These are phyloP conservation scores for Octopus sinensis DNA, from an alignment of 1,140 invertebrate genomes.

Conservation along the genomic window DNA sequence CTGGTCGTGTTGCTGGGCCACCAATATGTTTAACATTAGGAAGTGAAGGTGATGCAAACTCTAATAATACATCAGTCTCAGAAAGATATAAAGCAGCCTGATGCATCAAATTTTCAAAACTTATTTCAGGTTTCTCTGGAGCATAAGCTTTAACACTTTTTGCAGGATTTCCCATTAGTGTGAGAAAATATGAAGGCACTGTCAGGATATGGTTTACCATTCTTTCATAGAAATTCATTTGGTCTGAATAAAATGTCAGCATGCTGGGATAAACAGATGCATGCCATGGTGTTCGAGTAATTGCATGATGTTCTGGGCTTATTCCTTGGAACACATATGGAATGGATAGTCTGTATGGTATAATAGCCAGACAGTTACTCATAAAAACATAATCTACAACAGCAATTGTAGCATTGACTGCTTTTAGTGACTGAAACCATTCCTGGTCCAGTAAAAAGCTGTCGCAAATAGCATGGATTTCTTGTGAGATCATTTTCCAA, in stretches of 20 bases:
- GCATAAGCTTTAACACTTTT: conserved; percentile 15
- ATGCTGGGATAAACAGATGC: conserved; percentile 9
- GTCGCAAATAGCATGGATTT: background rate
- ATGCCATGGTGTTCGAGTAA: conserved; percentile 9
- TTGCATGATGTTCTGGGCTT: background rate
- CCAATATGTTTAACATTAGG: conserved; percentile 35
- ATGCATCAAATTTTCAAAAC: conserved; percentile 13
- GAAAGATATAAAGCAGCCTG: conserved; percentile 26
- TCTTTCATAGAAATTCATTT: no score
- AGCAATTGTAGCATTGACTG: conserved; percentile 14
- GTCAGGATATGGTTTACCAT: no score
- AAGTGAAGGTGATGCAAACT: conserved; percentile 29
- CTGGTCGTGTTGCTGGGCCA: conserved; percentile 20
- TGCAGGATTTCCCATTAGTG: background rate
- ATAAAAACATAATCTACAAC: conserved; percentile 15
- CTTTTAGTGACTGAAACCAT: conserved; percentile 14
- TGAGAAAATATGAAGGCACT: background rate
- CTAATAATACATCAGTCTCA: conserved; percentile 30
- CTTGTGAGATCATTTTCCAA: background rate
- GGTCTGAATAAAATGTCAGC: background rate
- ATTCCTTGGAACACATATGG: conserved; percentile 21
- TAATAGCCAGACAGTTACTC: conserved; percentile 16
- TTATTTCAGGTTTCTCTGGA: conserved; percentile 20
- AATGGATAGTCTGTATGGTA: conserved; percentile 26
- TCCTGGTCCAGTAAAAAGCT: conserved; percentile 6